Base-by-base conservation (phyloP, 2,113 vertebrate genomes). In the Canis aureus region DNA sequence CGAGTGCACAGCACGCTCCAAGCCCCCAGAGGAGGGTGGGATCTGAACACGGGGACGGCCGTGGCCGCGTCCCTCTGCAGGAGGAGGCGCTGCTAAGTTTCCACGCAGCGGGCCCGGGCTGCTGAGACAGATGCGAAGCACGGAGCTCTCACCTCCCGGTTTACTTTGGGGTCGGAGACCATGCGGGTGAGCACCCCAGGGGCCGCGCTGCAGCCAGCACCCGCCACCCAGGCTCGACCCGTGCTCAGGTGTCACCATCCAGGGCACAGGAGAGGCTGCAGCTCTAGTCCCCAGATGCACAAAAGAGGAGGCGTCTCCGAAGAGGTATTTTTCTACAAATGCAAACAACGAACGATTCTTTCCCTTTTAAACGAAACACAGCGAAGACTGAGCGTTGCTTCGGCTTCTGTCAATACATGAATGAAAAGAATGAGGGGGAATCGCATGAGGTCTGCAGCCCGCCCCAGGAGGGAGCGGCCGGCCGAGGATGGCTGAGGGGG, bases 201-300 rank as follows among this genome's bases (percentile, higher is more conserved):
- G 7, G 0, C 67, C 29, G 43, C 12, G 19, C 19, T 32, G 81
- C 43, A 73, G 35, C 1, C 20, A 16, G 23, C 16, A 19, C 9
- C 53, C 60, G 5, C 11, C 0, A 2, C 25, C 59, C 16, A 0
- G 71, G 69, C 69, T 86, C 12, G 3, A 49, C 35, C 9, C 22
- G 8, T 22, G 66, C 79, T 79, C 97, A 38, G 27, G 95, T 4
- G 15, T 59, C 49, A 20, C 95, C 97, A 95, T 92, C 96, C 97
- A 82, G 94, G 91, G 97, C 89, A 7, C 0, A 38, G 0, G 27
- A 11, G 2, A 7, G 43, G 43, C 55, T 38, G 13, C 12, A 11
- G 67, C 38, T 13, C 71, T 29, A 10, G 29, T 84, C 32, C 29
- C 13, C 38, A 8, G 7, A 22, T 0, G 16, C 2, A 15, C 49